Base-by-base conservation (phyloP, 2,888 invertebrate genomes). In the Mythimna albipuncta region DNA sequence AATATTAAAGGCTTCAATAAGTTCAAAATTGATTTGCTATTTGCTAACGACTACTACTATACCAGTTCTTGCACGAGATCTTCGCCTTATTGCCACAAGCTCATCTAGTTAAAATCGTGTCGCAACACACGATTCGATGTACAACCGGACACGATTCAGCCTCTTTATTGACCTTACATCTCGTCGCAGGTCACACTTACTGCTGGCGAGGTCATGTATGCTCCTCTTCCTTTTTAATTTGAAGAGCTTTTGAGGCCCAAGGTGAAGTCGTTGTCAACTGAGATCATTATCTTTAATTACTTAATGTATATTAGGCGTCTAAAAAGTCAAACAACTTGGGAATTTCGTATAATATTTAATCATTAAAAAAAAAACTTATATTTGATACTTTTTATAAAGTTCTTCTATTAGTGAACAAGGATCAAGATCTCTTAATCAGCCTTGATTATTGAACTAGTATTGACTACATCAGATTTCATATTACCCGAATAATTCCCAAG, bases 101-200 rank as follows among this genome's bases (percentile, higher is more conserved):
- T 69, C 69, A 79, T 69, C 65, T 38, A 69, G 74, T 50, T 41
- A 26, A 11, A 50, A n/a, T 61, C 80, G 71, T 79, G 81, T 81
- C 35, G 71, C 38, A 75, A 81, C 52, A 10, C 81, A 77, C 70
- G 82, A 61, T 58, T 47, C 74, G 76, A 84, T 79, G 81, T 69
- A 66, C 75, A 70, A 70, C 70, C 72, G 81, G 75, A 77, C 82
- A 72, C 69, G 81, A 77, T 64, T 69, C 38, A 59, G 71, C 85
- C 82, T 84, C 85, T 77, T 83, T 83, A 79, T 21, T 73, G 84
- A 82, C 84, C 85, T 84, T 70, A 61, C 32, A 35, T 68, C 21
- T 55, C 44, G 44, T 19, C 16, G n/a, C 52, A 61, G 72, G 63
- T 62, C 65, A 50, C 59, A 59, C 19, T 70, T 65, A 59, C 65